These are phyloP conservation scores for Apantesis nais DNA, from an alignment of 2,888 invertebrate genomes.

Conservation along the genomic window DNA sequence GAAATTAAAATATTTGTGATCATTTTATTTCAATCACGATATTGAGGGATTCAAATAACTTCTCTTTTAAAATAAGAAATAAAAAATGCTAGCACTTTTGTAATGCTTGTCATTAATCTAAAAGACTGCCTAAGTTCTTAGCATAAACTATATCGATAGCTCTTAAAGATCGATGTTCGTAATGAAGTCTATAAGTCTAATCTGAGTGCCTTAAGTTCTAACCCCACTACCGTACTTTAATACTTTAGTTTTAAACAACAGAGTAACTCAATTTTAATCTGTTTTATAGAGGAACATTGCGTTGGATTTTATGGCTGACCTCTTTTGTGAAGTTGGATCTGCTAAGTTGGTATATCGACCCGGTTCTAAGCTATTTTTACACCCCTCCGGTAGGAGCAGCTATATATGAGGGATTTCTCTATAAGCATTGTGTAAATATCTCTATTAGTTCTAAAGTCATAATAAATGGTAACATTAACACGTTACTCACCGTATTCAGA, in stretches of 20 bases:
- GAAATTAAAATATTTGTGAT: not conserved
- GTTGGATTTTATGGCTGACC: not conserved
- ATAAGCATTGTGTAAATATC: not conserved
- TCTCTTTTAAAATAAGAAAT: not conserved
- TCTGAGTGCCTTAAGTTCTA: not conserved
- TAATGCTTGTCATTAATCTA: not conserved
- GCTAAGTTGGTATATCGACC: not conserved
- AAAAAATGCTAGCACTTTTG: not conserved
- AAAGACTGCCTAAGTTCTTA: not conserved
- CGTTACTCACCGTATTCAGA: not conserved
- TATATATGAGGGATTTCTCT: not conserved
- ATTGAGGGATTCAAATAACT: not conserved
- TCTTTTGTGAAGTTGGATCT: conserved; percentile 13
- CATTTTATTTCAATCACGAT: not conserved
- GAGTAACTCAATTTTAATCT: conserved; percentile 1
- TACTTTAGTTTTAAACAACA: not conserved
- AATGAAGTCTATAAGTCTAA: not conserved
- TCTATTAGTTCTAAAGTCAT: not conserved
- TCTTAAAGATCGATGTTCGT: not conserved
- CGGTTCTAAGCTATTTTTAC: no score
- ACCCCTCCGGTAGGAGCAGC: not conserved
- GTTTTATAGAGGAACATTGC: not conserved
- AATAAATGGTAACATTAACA: not conserved
- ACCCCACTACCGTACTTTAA: not conserved
- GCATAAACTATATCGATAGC: not conserved